phyloP scores from a whole-genome alignment of 2,888 invertebrate species.

The Apotomis capreana region DNA sequence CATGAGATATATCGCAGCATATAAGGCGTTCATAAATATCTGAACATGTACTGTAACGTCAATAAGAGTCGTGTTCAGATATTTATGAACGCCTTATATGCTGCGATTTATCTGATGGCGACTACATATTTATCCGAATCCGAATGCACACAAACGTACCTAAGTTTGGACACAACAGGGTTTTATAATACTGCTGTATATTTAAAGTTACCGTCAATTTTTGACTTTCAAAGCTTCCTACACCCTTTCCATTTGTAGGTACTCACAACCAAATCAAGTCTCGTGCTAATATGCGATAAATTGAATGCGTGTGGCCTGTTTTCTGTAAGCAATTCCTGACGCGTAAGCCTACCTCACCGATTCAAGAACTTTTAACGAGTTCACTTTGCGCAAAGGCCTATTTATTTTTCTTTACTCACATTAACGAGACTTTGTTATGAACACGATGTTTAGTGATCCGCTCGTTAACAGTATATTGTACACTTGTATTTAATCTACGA shows the following conservation, averaged over 20 bases:
- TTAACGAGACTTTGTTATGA: constrained; percentile 25
- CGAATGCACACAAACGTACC: too few species aligned
- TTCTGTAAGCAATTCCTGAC: neutral
- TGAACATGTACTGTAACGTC: too few species aligned
- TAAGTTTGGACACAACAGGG: too few species aligned
- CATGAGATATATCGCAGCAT: too few species aligned
- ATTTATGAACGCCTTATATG: too few species aligned
- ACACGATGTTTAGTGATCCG: constrained; percentile 33
- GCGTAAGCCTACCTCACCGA: neutral
- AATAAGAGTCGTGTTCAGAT: too few species aligned
- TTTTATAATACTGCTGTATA: neutral
- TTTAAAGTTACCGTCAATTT: neutral
- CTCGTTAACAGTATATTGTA: constrained; percentile 37
- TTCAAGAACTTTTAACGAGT: constrained; percentile 21
- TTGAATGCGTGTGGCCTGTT: neutral
- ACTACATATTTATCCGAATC: too few species aligned
- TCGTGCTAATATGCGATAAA: constrained; percentile 5
- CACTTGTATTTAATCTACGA: constrained; percentile 8
- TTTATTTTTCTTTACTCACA: constrained; percentile 27
- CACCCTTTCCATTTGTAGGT: neutral
- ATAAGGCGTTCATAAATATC: too few species aligned
- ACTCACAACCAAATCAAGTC: constrained; percentile 1
- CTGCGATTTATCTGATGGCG: too few species aligned
- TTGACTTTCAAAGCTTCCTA: neutral
- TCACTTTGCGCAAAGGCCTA: constrained; percentile 11